Evolutionary conservation across 1,140 invertebrate genomes (phyloP).

Genomic region (Diachasmimorpha longicaudata): DNA sequence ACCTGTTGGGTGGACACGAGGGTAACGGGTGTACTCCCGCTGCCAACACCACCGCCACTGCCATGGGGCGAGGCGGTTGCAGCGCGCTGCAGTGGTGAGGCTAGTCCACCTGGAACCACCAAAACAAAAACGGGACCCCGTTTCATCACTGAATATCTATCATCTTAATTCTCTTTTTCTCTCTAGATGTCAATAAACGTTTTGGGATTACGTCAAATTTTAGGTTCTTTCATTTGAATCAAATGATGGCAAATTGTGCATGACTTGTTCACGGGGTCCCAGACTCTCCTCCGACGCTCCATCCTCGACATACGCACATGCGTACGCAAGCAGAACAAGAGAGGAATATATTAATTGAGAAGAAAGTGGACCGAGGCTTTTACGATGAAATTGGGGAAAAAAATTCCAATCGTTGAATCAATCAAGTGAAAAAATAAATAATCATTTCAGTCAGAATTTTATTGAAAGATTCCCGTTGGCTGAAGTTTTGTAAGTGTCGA

Average conservation of each 20-base stretch:
- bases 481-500: background rate
- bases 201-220: background rate
- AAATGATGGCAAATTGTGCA: background rate
- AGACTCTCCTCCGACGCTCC: constrained; percentile 58
- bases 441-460: background rate
- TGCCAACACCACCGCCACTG: constrained; percentile 33
- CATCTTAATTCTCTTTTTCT: constrained; percentile 22
- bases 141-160: constrained; percentile 44
- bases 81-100: constrained; percentile 62
- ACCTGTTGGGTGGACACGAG: constrained; percentile 59
- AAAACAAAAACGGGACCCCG: constrained; percentile 58
- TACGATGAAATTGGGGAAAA: background rate
- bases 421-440: background rate
- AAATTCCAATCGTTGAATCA: background rate
- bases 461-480: background rate
- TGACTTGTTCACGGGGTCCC: constrained; percentile 29
- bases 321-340: background rate
- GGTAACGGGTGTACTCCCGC: constrained; percentile 42
- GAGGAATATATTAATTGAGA: background rate
- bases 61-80: constrained; percentile 61
- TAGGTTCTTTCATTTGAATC: background rate
- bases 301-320: constrained; percentile 15
- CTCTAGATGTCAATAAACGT: constrained; percentile 17
- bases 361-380: constrained; percentile 12
- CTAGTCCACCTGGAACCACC: constrained; percentile 63